Evolutionary conservation across 1,140 invertebrate species (phyloP).

Genomic region (Vollenhovia emeryi): DNA sequence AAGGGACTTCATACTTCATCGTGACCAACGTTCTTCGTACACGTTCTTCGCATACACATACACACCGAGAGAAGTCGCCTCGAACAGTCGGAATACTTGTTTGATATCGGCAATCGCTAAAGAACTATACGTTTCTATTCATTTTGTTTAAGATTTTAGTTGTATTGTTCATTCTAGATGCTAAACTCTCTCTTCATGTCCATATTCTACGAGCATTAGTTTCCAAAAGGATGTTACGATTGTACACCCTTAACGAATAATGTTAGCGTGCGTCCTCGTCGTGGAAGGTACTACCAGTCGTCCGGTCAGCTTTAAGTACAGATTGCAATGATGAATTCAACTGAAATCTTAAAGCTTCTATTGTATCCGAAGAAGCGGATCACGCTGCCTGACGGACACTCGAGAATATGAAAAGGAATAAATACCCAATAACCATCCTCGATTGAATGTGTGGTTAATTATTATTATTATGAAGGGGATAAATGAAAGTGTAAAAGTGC

Average conservation of each 20-base stretch:
- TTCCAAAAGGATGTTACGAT: conserved; percentile 42
- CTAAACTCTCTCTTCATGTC: conserved; percentile 58
- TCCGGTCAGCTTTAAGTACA: conserved; percentile 63
- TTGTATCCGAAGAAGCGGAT: conserved; percentile 61
- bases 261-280: conserved; percentile 33
- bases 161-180: conserved; percentile 54
- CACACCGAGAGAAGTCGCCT: conserved; percentile 9
- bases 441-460: conserved; percentile 73
- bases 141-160: conserved; percentile 58
- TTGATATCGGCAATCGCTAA: conserved; percentile 8
- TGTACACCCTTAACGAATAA: conserved; percentile 34
- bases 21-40: conserved; percentile 38
- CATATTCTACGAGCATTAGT: conserved; percentile 51
- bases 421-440: conserved; percentile 67
- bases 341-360: conserved; percentile 66
- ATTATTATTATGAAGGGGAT: conserved; percentile 63
- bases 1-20: conserved; percentile 33
- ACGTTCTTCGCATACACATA: neutral
- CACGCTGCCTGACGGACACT: conserved; percentile 49
- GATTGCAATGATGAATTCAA: conserved; percentile 57
- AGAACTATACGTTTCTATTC: conserved; percentile 38
- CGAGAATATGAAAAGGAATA: conserved; percentile 64
- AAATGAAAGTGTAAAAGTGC: conserved; percentile 70
- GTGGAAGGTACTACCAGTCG: conserved; percentile 51
- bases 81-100: conserved; percentile 43